Evolutionary conservation across 2,797 vertebrate genomes (phyloP), one percentile per base, ranked within the genome.

Genomic region (Sardinella longiceps): DNA sequence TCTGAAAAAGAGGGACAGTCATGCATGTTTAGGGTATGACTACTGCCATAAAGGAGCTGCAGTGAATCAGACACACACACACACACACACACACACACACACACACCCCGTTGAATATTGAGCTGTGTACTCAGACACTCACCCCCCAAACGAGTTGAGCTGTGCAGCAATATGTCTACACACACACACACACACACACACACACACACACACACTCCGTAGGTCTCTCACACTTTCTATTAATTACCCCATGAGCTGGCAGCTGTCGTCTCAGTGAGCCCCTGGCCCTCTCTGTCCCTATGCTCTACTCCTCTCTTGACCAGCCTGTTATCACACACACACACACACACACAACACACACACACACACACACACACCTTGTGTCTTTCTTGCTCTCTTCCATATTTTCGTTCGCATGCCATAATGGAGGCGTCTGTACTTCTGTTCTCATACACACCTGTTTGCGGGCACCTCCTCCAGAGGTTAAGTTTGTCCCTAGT

Each of bases 221-320:
- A 81, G 86, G 86, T 87, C 88, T 85, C 83, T 86, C 88, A 90
- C 87, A 88, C 86, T 89, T 53, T 58, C 87, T 91, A 88, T 94
- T 93, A 91, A 92, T 93, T 92, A 91, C 89, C 80, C 85, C 84
- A 83, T 12, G 82, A 87, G 87, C 84, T 87, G 91, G 90, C 92
- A 91, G 90, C 92, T 93, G 93, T 88, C 88, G 84, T 87, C 87
- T 89, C 87, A 89, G 85, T 37, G 39, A 87, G 84, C 77, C 82
- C 88, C 86, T 90, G 85, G 81, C 84, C 84, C 86, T 86, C 87
- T 80, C 85, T 15, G 23, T 25, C 7, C 45, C 81, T 33, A 51
- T 43, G 51, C 85, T 30, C 25, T 53, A 46, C 37, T 82, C 63
- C 33, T 56, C 45, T 81, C 45, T 48, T 58, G 58, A 80, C n/a